These are phyloP conservation scores for Aphelenchoides besseyi DNA, from an alignment of 1,140 invertebrate genomes.

Conservation along the genomic window DNA sequence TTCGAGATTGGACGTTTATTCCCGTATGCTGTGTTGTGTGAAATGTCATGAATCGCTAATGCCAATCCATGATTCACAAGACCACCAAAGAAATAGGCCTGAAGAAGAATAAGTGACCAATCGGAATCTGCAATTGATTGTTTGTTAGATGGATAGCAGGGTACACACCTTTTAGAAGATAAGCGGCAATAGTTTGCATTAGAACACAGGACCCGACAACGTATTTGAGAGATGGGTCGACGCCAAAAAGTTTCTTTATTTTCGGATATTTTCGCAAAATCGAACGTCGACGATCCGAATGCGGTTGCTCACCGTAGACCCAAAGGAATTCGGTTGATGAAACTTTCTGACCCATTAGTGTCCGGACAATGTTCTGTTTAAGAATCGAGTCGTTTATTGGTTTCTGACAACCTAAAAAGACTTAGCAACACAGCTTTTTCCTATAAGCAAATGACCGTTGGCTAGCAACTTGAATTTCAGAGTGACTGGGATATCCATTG, in stretches of 20 bases:
- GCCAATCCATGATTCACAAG: slow-evolving; percentile 88
- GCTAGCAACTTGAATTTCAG: no score
- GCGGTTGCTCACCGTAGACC: slow-evolving; percentile 2
- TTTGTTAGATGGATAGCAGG: neutral
- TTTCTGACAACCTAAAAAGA: no score
- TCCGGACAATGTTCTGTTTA: no score
- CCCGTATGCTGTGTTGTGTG: slow-evolving; percentile 94
- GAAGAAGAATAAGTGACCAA: slow-evolving; percentile 50
- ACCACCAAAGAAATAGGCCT: slow-evolving; percentile 57
- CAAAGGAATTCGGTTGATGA: slow-evolving; percentile 6
- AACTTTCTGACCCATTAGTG: slow-evolving; percentile 9
- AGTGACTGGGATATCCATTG: no score
- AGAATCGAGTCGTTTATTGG: no score
- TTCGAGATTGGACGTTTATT: slow-evolving; percentile 79
- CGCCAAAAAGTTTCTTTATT: slow-evolving; percentile 44
- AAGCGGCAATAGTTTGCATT: slow-evolving; percentile 42
- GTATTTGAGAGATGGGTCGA: slow-evolving; percentile 47
- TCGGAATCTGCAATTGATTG: slow-evolving; percentile 42
- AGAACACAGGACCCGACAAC: slow-evolving; percentile 38
- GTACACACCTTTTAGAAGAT: slow-evolving; percentile 16
- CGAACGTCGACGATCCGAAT: neutral
- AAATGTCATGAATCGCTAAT: slow-evolving; percentile 93
- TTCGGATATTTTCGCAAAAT: slow-evolving; percentile 2
- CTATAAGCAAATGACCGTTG: no score
- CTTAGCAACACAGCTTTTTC: no score